These are phyloP conservation scores for Astur gentilis DNA, from an alignment of 2,113 vertebrate species.

Conservation along the genomic window DNA sequence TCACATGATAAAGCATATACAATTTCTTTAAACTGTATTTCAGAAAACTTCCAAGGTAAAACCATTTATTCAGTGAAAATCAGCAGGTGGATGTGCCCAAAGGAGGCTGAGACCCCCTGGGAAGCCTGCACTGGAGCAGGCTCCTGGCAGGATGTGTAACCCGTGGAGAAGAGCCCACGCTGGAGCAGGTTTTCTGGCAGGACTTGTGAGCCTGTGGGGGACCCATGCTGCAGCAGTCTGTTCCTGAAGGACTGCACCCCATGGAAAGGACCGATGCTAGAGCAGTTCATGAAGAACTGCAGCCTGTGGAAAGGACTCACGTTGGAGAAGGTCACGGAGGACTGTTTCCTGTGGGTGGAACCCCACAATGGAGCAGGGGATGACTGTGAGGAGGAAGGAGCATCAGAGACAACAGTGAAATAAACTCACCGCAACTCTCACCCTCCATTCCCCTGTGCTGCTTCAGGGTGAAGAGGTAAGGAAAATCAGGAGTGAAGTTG, in stretches of 20 bases:
- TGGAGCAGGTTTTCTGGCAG: neutral
- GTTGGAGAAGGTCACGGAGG: rapidly evolving
- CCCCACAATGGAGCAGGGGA: neutral
- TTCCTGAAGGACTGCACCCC: neutral
- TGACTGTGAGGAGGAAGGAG: neutral
- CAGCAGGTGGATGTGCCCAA: neutral
- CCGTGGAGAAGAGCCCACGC: rapidly evolving
- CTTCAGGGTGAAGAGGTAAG: rapidly evolving
- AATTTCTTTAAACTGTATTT: neutral
- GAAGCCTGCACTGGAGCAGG: neutral
- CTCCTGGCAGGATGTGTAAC: neutral
- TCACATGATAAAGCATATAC: neutral
- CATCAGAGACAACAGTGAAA: neutral
- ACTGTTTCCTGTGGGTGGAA: neutral
- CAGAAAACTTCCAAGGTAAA: neutral
- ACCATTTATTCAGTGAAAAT: neutral
- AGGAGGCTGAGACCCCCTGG: neutral
- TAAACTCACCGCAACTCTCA: neutral
- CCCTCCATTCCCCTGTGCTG: neutral
- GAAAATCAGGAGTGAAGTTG: neutral
- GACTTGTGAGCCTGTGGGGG: rapidly evolving
- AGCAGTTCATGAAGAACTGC: neutral
- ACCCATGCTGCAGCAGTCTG: neutral
- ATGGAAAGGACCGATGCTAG: neutral
- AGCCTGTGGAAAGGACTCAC: neutral